A percentile compares a stretch with the other conserved stretches of the same genome.
Evolutionary conservation across 2,888 invertebrate genomes (phyloP).

Genomic region (Dryococelus australis): DNA sequence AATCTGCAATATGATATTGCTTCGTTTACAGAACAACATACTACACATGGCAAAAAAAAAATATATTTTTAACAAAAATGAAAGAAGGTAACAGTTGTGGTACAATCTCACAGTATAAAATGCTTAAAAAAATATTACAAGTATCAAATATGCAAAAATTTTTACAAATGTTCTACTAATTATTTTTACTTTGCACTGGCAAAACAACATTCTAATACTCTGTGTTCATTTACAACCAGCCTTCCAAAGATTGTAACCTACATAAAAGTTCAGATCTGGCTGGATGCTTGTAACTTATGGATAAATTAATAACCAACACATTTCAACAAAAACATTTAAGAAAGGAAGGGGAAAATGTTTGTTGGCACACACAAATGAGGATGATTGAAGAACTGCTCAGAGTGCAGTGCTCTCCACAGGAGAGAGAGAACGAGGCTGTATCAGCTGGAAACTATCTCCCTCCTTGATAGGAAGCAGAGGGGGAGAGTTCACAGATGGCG

Average conservation of each 20-base stretch:
- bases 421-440: constrained; percentile 37
- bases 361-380: not conserved
- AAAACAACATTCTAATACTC: not conserved
- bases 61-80: not conserved
- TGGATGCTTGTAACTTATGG: not conserved
- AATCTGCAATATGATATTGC: not conserved
- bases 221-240: not conserved
- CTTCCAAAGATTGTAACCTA: not conserved
- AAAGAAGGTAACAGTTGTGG: constrained; percentile 23
- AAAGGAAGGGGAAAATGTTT: not conserved
- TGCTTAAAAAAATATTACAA: constrained; percentile 22
- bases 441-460: constrained; percentile 51
- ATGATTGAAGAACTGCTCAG: constrained; percentile 30
- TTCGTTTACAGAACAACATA: not conserved
- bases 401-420: constrained; percentile 47
- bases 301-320: not conserved
- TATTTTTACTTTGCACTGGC: not conserved
- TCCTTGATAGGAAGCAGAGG: constrained; percentile 65
- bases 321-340: not conserved
- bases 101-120: not conserved
- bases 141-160: not conserved
- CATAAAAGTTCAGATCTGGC: not conserved
- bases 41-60: constrained; percentile 3
- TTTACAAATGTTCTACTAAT: not conserved
- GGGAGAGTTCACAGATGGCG: constrained; percentile 54